Evolutionary conservation across 1,140 invertebrate species (phyloP).

Genomic region (Zelostemma sp.): DNA sequence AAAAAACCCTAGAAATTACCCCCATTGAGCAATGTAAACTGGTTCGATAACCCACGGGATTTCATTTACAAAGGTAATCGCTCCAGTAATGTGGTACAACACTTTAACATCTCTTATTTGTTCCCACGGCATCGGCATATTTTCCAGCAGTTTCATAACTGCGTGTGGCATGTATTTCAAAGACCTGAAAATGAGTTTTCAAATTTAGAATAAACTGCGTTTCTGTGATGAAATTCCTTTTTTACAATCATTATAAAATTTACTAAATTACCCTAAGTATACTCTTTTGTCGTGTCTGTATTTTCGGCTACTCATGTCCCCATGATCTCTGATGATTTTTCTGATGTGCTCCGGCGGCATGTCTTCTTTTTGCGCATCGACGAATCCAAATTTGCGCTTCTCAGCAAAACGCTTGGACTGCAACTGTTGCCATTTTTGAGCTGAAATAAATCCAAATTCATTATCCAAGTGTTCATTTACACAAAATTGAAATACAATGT

Average conservation of each 20-base stretch:
- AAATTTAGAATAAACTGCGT: no score
- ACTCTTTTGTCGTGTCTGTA: constrained; percentile 99
- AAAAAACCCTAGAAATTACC: constrained; percentile 72
- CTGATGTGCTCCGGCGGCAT: constrained; percentile 99
- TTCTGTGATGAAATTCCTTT: no score
- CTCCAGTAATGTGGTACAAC: constrained; percentile 97
- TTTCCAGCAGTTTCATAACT: constrained; percentile 97
- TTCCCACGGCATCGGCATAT: constrained; percentile 99
- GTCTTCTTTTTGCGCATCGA: constrained; percentile 99
- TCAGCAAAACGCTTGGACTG: constrained; percentile 98
- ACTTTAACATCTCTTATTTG: constrained; percentile 99
- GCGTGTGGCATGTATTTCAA: constrained; percentile 99
- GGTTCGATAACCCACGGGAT: constrained; percentile 99
- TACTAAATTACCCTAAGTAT: constrained; percentile 91
- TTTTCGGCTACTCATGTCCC: constrained; percentile 99
- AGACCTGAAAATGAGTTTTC: constrained; percentile 72
- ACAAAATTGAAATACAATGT: no score
- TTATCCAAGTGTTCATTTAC: no score
- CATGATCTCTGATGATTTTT: constrained; percentile 99
- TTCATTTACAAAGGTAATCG: constrained; percentile 99
- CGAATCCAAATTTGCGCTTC: constrained; percentile 98
- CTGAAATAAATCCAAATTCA: constrained; percentile 63
- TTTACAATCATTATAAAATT: no score
- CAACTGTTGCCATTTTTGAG: constrained; percentile 98
- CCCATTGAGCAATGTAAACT: constrained; percentile 99